Conservation (phyloP, 2,113 vertebrate genomes). For the Callionymus lyra region DNA sequence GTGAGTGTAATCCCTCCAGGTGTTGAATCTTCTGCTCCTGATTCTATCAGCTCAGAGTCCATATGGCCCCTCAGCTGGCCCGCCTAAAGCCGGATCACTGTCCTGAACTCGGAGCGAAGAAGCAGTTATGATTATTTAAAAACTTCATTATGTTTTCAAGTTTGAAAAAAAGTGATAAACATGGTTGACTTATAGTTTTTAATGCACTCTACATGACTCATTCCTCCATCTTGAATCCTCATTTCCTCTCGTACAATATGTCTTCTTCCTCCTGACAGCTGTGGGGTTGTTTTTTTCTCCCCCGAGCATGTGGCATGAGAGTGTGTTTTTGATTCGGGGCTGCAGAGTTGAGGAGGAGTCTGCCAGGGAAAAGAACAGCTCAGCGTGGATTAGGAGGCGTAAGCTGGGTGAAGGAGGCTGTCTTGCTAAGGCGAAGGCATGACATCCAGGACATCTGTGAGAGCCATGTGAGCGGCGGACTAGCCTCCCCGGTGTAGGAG, state of each 20-base stretch:
- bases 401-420: slow-evolving; percentile 48
- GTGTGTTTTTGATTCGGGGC: slow-evolving; percentile 25
- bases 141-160: no score
- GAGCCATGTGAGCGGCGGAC: slow-evolving; percentile 42
- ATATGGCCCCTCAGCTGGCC: slow-evolving; percentile 41
- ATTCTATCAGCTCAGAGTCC: slow-evolving; percentile 23
- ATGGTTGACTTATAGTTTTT: no score
- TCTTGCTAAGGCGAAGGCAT: slow-evolving; percentile 26
- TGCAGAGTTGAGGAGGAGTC: slow-evolving; percentile 23
- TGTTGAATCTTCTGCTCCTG: slow-evolving; percentile 32
- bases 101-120: slow-evolving; percentile 12
- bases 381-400: slow-evolving; percentile 58
- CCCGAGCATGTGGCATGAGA: neutral
- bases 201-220: no score
- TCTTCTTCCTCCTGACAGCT: slow-evolving; percentile 20
- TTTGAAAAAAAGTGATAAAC: no score
- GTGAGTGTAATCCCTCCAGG: slow-evolving; percentile 29
- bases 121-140: neutral
- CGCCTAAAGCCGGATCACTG: slow-evolving; percentile 29
- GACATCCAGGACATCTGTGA: slow-evolving; percentile 41
- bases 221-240: slow-evolving; percentile 12
- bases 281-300: neutral
- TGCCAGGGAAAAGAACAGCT: slow-evolving; percentile 58
- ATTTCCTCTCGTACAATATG: slow-evolving; percentile 2
- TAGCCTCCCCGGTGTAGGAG: neutral